A percentile compares a stretch with the other conserved stretches of the same genome.
Evolutionary conservation across 2,888 invertebrate genomes (phyloP).

Genomic region (Polylopha cassiicola): DNA sequence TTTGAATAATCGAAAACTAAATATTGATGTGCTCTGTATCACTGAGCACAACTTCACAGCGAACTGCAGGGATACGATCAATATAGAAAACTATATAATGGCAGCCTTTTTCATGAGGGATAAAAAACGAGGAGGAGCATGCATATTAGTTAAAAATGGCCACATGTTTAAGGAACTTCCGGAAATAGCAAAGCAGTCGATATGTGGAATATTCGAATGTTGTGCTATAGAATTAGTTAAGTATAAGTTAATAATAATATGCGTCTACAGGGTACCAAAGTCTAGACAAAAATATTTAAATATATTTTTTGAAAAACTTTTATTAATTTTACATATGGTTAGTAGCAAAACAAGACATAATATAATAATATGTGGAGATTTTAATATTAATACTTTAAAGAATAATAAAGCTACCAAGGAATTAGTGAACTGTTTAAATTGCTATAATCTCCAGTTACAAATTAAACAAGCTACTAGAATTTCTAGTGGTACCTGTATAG

Average conservation of each 20-base stretch:
- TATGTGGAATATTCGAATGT: conserved; percentile 8
- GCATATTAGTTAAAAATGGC: conserved; percentile 4
- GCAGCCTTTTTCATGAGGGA: neutral
- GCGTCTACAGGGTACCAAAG: conserved; percentile 6
- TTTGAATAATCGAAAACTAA: neutral
- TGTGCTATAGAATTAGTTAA: conserved; percentile 8
- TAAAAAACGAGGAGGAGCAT: conserved; percentile 2
- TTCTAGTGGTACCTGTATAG: neutral
- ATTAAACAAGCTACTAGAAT: neutral
- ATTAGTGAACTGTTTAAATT: neutral
- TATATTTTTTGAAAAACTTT: conserved; percentile 1
- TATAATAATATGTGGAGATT: conserved; percentile 1
- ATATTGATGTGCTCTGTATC: neutral
- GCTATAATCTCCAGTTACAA: neutral
- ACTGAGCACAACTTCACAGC: neutral
- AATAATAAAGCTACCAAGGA: neutral
- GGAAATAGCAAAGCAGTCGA: conserved; percentile 4
- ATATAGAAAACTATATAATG: conserved; percentile 1
- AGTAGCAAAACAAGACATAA: neutral
- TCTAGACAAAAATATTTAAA: conserved; percentile 1
- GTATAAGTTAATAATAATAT: conserved; percentile 5
- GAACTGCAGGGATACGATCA: neutral
- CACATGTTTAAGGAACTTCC: conserved; percentile 4
- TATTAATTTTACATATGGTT: neutral
- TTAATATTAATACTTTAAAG: neutral